Conservation (phyloP, 2,888 invertebrate genomes). For the Erebia palarica region DNA sequence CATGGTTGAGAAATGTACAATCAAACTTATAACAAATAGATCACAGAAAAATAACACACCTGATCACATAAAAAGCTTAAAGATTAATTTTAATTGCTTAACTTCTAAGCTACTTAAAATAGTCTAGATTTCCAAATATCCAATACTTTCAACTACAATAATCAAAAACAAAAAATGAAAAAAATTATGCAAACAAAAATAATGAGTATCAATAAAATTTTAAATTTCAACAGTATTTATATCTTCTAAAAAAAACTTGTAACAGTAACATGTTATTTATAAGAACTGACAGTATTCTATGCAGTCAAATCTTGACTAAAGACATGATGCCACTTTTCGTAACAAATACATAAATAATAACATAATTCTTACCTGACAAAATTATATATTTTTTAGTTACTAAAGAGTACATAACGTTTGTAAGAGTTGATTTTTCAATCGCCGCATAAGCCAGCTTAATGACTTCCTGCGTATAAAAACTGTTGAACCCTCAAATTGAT, state of each 20-base stretch:
- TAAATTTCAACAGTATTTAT: constrained; percentile 23
- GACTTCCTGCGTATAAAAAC: no score
- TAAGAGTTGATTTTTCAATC: no score
- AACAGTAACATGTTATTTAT: constrained; percentile 20
- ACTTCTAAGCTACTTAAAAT: constrained; percentile 20
- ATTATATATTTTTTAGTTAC: neutral
- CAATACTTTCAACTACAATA: constrained; percentile 5
- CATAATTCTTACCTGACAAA: neutral
- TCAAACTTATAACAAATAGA: constrained; percentile 58
- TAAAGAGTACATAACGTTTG: no score
- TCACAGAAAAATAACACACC: constrained; percentile 68
- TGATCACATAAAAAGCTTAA: constrained; percentile 31
- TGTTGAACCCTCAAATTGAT: no score
- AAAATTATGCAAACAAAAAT: constrained; percentile 1
- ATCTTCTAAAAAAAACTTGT: constrained; percentile 12
- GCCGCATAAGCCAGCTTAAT: no score
- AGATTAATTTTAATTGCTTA: constrained; percentile 17
- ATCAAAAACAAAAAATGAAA: neutral
- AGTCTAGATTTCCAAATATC: constrained; percentile 19
- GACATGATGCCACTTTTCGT: constrained; percentile 15
- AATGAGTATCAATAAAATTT: constrained; percentile 14
- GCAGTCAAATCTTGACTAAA: constrained; percentile 76
- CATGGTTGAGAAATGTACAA: constrained; percentile 72
- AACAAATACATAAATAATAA: neutral
- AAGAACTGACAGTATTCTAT: constrained; percentile 61